Conservation (phyloP, 2,113 vertebrate species). For the Psophia crepitans region DNA sequence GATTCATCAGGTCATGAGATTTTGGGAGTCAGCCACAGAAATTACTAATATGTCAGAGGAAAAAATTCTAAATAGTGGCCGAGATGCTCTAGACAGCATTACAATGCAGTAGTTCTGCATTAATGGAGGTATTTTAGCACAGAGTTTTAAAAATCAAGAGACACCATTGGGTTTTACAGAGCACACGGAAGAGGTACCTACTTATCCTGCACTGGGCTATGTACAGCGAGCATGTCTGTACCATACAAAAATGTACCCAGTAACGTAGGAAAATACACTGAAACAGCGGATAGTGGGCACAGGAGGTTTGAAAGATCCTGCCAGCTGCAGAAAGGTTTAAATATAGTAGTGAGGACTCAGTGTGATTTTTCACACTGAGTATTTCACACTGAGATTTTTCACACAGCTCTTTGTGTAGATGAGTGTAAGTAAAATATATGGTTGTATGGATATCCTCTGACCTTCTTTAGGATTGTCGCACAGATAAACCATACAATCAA, state of each 20-base stretch:
- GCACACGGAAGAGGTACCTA: rapidly evolving
- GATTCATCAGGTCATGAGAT: not conserved
- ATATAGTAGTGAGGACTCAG: rapidly evolving
- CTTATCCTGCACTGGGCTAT: not conserved
- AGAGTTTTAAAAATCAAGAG: not conserved
- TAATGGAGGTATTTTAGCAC: not conserved
- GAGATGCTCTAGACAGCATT: not conserved
- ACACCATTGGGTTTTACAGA: not conserved
- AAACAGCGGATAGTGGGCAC: not conserved
- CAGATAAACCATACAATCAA: not conserved
- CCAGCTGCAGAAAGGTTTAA: not conserved
- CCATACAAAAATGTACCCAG: not conserved
- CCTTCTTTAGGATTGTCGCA: not conserved
- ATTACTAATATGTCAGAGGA: not conserved
- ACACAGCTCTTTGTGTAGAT: not conserved
- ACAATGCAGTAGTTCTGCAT: not conserved
- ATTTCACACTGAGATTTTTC: no score
- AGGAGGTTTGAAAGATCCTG: not conserved
- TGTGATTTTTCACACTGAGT: rapidly evolving
- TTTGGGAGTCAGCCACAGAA: not conserved
- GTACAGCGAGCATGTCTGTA: rapidly evolving
- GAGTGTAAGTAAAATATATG: not conserved
- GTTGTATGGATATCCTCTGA: not conserved
- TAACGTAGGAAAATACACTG: rapidly evolving
- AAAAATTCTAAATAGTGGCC: not conserved